These are phyloP conservation scores for Leistus spinibarbis DNA, from an alignment of 2,888 invertebrate species.

Conservation along the genomic window DNA sequence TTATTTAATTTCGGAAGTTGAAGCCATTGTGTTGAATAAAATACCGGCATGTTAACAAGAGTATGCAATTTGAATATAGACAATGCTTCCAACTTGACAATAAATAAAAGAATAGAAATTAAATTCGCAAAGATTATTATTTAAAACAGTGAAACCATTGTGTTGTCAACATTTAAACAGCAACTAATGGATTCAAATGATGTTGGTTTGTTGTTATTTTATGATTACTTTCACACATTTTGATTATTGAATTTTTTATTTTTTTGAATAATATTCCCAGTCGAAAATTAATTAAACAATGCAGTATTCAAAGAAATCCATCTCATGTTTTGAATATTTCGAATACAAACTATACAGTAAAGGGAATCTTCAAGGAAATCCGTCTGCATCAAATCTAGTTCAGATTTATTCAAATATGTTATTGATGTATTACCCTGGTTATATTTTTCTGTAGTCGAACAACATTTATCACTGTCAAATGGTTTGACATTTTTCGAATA, in stretches of 20 bases:
- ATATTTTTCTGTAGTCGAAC: neutral
- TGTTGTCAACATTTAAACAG: neutral
- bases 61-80: neutral
- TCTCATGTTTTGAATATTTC: neutral
- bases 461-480: conserved; percentile 10
- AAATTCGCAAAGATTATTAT: neutral
- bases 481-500: conserved; percentile 9
- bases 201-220: neutral
- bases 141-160: neutral
- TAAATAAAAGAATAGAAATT: neutral
- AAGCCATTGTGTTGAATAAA: neutral
- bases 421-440: conserved; percentile 12
- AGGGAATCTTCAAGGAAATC: neutral
- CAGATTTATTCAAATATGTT: conserved; percentile 8
- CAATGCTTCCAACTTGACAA: neutral
- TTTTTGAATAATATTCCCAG: neutral
- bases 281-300: neutral
- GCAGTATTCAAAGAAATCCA: neutral
- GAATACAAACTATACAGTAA: conserved; percentile 1
- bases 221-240: neutral
- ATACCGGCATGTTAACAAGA: neutral
- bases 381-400: neutral
- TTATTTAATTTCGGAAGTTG: neutral
- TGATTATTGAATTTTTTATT: neutral
- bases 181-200: neutral